A percentile compares a stretch with the other conserved stretches of the same genome.
Conservation (phyloP, 1,140 invertebrate species). For the Drosophila repletoides region DNA sequence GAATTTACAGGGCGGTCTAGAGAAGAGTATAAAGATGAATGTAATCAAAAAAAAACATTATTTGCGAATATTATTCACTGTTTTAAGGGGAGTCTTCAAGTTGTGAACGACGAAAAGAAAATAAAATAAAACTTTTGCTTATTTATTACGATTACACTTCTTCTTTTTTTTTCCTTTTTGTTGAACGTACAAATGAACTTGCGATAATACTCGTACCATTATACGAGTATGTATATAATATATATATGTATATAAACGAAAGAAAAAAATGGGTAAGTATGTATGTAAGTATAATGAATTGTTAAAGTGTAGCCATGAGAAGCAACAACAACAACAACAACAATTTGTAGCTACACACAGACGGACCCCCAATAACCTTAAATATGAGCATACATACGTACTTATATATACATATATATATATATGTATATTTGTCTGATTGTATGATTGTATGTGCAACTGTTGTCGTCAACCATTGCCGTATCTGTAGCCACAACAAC, state of each 20-base stretch:
- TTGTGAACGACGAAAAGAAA: background rate
- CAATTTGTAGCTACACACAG: conserved; percentile 25
- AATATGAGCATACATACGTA: background rate
- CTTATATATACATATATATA: background rate
- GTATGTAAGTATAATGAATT: conserved; percentile 37
- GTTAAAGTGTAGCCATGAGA: conserved; percentile 41
- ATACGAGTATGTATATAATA: background rate
- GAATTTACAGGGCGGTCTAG: too few species aligned
- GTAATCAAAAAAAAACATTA: background rate
- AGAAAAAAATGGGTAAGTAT: background rate
- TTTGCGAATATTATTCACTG: background rate
- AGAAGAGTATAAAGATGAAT: too few species aligned
- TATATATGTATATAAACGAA: conserved; percentile 6
- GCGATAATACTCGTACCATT: conserved; percentile 21
- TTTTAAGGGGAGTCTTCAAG: too few species aligned
- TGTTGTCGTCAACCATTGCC: conserved; percentile 15
- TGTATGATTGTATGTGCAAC: background rate
- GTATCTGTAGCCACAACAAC: conserved; percentile 45
- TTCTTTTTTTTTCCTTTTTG: conserved; percentile 3
- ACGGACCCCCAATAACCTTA: conserved; percentile 20
- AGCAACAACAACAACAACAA: conserved; percentile 34
- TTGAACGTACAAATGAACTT: conserved; percentile 2
- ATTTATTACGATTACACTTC: background rate
- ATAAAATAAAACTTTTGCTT: background rate
- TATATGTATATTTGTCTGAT: background rate